Conservation (phyloP, 2,113 vertebrate genomes). For the Anguilla rostrata region DNA sequence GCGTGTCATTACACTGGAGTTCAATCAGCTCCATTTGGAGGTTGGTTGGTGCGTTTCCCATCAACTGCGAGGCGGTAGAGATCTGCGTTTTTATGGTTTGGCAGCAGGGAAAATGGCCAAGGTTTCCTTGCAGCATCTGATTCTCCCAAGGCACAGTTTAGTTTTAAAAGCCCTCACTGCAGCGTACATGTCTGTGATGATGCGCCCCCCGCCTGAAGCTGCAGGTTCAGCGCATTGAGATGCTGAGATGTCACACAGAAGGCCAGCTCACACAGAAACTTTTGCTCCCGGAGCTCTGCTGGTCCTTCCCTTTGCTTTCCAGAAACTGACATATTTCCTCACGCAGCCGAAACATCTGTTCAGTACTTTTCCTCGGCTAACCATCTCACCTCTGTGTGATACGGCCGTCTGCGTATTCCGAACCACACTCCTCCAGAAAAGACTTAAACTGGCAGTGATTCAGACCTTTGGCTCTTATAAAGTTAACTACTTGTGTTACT, state of each 20-base stretch:
- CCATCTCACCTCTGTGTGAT: constrained; percentile 37
- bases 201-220: too few species aligned
- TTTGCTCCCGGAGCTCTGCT: constrained; percentile 39
- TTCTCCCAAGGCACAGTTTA: constrained; percentile 24
- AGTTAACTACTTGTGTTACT: constrained; percentile 36
- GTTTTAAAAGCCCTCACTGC: too few species aligned
- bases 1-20: too few species aligned
- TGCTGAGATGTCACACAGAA: constrained; percentile 40
- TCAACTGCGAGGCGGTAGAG: not conserved
- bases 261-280: constrained; percentile 31
- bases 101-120: constrained; percentile 26
- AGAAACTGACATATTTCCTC: constrained; percentile 44
- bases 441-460: too few species aligned
- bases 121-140: constrained; percentile 28
- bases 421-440: too few species aligned
- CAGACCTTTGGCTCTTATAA: too few species aligned
- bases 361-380: constrained; percentile 29
- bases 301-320: constrained; percentile 39
- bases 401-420: constrained; percentile 25
- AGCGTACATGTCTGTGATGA: too few species aligned
- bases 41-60: too few species aligned
- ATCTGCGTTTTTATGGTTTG: constrained; percentile 6
- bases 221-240: constrained; percentile 28
- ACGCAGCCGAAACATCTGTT: constrained; percentile 25
- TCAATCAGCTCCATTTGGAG: too few species aligned